Evolutionary conservation across 2,797 vertebrate genomes (phyloP).

Genomic region (Falco rusticolus): DNA sequence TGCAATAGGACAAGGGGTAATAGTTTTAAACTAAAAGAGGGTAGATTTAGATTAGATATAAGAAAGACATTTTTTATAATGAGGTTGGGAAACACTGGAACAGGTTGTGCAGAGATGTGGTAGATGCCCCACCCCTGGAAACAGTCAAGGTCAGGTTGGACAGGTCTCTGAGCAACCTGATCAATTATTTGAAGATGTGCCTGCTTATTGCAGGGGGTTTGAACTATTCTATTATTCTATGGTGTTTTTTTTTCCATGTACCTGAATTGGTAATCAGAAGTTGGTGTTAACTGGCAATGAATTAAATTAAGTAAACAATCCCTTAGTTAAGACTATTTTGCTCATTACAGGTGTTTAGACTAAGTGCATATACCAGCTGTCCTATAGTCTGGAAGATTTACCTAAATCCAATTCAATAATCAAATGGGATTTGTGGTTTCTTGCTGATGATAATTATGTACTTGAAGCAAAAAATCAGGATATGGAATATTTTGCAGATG

Average conservation of each 20-base stretch:
- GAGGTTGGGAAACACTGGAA: neutral
- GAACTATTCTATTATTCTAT: neutral
- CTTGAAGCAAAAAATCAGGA: neutral
- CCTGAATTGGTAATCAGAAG: neutral
- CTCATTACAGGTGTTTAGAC: neutral
- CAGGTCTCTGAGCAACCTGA: neutral
- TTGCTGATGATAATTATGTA: neutral
- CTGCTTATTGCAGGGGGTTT: neutral
- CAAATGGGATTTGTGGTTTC: neutral
- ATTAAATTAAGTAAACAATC: neutral
- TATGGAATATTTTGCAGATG: neutral
- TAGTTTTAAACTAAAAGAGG: neutral
- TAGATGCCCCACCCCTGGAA: neutral
- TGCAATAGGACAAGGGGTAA: accelerated
- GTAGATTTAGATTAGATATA: neutral
- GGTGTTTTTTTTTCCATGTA: neutral
- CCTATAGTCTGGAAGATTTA: neutral
- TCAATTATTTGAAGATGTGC: neutral
- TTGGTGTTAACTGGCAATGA: neutral
- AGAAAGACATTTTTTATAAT: neutral
- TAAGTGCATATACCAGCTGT: neutral
- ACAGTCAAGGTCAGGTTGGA: neutral
- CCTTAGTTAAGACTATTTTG: neutral
- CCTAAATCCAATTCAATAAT: neutral
- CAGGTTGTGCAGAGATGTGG: neutral